Evolutionary conservation across 2,888 invertebrate species (phyloP), one percentile per base, ranked within the genome.

Genomic region (Dromius quadrimaculatus): DNA sequence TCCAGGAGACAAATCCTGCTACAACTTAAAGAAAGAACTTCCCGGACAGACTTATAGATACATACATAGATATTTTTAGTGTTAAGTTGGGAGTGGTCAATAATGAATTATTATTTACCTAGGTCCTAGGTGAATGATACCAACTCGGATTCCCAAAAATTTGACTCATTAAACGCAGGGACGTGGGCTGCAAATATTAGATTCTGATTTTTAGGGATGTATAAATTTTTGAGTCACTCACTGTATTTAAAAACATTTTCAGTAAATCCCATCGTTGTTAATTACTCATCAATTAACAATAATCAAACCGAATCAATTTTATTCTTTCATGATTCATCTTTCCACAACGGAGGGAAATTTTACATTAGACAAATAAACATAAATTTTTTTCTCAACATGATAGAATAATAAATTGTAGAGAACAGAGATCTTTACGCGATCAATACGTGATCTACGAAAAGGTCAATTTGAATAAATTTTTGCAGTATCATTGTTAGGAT

Each of bases 151-250:
- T n/a, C n/a, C n/a, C n/a, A n/a, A n/a, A n/a, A n/a, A n/a, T n/a
- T n/a, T n/a, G n/a, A n/a, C n/a, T n/a, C n/a, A n/a, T n/a, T n/a
- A n/a, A n/a, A n/a, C n/a, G n/a, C n/a, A n/a, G n/a, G n/a, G n/a
- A n/a, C n/a, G n/a, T n/a, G n/a, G n/a, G n/a, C n/a, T n/a, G n/a
- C n/a, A n/a, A n/a, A n/a, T n/a, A n/a, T n/a, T n/a, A n/a, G n/a
- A n/a, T n/a, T 32, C 57, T 36, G n/a, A 43, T 68, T 17, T 32
- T 11, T 70, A 62, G 20, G 62, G n/a, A 15, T 23, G 34, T 34
- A 8, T n/a, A 8, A 8, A 34, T 34, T 34, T n/a, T 34, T 34
- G n/a, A 8, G n/a, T n/a, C 59, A 17, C 34, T 22, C 17, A n/a
- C 4, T n/a, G n/a, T n/a, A n/a, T n/a, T n/a, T 41, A 54, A 66